Conservation (phyloP, 2,888 invertebrate genomes). For the Diplazon laetatorius region DNA sequence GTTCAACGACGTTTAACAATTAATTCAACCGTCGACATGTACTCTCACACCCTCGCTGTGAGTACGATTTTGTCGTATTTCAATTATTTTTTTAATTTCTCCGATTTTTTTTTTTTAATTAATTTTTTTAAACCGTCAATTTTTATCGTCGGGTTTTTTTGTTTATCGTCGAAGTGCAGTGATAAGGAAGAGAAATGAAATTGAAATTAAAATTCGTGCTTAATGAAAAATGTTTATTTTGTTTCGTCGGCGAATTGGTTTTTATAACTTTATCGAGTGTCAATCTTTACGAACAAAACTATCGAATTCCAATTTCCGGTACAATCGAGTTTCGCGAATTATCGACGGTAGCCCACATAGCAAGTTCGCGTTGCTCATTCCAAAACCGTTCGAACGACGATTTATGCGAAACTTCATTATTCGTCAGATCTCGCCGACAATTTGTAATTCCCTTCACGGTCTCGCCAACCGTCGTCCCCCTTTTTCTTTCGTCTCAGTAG, state of each 20-base stretch:
- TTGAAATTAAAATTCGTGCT: too few relatives aligned
- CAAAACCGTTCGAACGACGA: conserved; percentile 11
- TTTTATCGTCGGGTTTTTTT: conserved; percentile 4
- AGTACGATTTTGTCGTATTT: conserved; percentile 68
- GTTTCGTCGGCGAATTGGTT: too few relatives aligned
- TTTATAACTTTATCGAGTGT: too few relatives aligned
- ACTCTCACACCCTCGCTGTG: conserved; percentile 76
- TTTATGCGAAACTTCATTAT: conserved; percentile 36
- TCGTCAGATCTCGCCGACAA: conserved; percentile 53
- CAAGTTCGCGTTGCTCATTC: background rate
- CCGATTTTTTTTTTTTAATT: conserved; percentile 2
- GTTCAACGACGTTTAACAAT: conserved; percentile 65
- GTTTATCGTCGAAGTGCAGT: conserved; percentile 29
- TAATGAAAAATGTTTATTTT: too few relatives aligned
- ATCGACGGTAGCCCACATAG: too few relatives aligned
- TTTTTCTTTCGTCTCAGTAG: background rate
- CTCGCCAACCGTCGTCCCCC: conserved; percentile 28
- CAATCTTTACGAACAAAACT: too few relatives aligned
- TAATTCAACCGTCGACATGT: conserved; percentile 70
- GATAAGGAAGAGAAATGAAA: background rate
- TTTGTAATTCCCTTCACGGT: conserved; percentile 38
- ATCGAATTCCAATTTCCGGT: background rate
- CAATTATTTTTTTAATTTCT: too few relatives aligned
- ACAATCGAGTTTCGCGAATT: background rate
- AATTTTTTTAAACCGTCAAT: too few relatives aligned